Conservation (phyloP, 2,113 vertebrate genomes). For the Nettapus auritus region DNA sequence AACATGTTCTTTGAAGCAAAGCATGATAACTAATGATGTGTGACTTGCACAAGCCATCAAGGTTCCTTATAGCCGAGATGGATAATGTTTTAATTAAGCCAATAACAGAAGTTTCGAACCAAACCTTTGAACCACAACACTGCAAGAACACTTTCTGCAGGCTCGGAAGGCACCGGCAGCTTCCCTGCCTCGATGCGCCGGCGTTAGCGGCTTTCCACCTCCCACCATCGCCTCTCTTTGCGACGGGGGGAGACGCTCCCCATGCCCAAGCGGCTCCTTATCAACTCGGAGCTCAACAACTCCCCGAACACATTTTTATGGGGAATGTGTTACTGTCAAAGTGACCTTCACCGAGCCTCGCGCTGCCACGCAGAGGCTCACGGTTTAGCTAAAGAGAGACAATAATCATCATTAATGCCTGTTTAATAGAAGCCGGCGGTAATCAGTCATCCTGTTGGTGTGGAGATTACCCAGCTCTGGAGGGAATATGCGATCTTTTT, state of each 20-base stretch:
- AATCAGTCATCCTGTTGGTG: slow-evolving; percentile 57
- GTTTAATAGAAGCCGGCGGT: slow-evolving; percentile 39
- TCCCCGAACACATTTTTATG: not conserved
- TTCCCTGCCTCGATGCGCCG: fast-evolving
- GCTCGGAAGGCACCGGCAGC: not conserved
- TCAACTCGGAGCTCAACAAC: not conserved
- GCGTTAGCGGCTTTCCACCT: not conserved
- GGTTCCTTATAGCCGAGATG: not conserved
- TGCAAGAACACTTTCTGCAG: not conserved
- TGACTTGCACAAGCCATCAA: not conserved
- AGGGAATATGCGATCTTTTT: slow-evolving; percentile 2
- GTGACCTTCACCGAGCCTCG: slow-evolving; percentile 38
- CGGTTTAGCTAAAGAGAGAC: slow-evolving; percentile 47
- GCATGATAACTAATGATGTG: fast-evolving
- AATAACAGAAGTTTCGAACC: not conserved
- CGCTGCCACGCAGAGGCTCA: not conserved
- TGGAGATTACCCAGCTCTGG: slow-evolving; percentile 17
- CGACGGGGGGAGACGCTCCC: not conserved
- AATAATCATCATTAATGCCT: slow-evolving; percentile 64
- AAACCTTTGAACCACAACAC: not conserved
- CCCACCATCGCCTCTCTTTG: not conserved
- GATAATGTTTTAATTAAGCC: slow-evolving; percentile 26
- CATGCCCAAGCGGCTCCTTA: not conserved
- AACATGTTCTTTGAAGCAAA: not conserved
- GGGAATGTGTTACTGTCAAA: not conserved